These are phyloP conservation scores for Pinctada fucata DNA, from an alignment of 2,888 invertebrate genomes.

Conservation along the genomic window DNA sequence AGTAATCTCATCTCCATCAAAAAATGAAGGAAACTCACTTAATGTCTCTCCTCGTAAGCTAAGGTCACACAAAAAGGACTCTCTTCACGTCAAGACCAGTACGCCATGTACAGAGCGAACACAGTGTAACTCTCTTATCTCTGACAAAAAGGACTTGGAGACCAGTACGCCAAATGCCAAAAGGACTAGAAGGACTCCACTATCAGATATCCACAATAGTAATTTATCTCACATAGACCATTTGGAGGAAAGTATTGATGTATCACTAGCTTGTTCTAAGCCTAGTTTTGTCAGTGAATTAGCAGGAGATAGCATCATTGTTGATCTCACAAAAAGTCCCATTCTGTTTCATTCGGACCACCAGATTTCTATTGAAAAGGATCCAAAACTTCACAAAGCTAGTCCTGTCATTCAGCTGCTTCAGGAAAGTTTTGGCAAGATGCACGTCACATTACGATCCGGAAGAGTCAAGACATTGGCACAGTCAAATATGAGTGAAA, in stretches of 20 bases:
- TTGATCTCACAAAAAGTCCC: not conserved
- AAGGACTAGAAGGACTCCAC: conserved; percentile 29
- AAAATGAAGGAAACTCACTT: conserved; percentile 14
- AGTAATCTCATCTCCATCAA: conserved; percentile 52
- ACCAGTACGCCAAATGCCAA: conserved; percentile 63
- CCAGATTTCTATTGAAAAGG: not conserved
- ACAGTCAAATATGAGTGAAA: conserved; percentile 6
- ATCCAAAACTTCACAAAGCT: not conserved
- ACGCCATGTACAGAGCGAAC: not conserved
- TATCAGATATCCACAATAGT: not conserved
- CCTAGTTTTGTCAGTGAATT: not conserved
- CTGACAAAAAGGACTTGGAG: conserved; percentile 41
- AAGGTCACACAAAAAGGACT: not conserved
- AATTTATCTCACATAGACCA: conserved; percentile 52
- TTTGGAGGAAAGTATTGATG: not conserved
- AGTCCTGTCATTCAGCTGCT: conserved; percentile 42
- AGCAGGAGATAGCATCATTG: not conserved
- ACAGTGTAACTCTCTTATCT: not conserved
- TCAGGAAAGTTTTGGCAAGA: conserved; percentile 42
- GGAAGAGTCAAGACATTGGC: conserved; percentile 19
- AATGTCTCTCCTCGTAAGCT: not conserved
- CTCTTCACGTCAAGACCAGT: not conserved
- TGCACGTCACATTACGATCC: conserved; percentile 35
- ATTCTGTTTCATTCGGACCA: not conserved
- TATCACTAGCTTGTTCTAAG: not conserved